phyloP scores from a whole-genome alignment of 2,888 invertebrate species.

The Leucophenga maculata region DNA sequence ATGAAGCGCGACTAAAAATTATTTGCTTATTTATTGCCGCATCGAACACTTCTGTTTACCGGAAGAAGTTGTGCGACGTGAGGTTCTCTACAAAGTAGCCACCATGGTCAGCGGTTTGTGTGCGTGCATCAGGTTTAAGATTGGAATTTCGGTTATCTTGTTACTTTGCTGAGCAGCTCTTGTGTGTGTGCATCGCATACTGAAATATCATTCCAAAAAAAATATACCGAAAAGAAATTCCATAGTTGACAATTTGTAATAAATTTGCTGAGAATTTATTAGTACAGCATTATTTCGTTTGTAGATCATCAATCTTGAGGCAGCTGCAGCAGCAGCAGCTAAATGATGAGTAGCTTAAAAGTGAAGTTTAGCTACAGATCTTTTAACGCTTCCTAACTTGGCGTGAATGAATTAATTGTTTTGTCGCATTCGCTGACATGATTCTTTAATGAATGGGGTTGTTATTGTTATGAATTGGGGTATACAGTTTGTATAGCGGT shows the following conservation, averaged over 20 bases:
- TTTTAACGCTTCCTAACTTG: slow-evolving; percentile 33
- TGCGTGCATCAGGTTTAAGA: background rate
- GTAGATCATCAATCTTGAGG: slow-evolving; percentile 62
- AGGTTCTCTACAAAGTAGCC: background rate
- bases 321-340: slow-evolving; percentile 33
- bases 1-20: slow-evolving; percentile 38
- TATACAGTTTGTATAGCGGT: too few species aligned
- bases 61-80: slow-evolving; percentile 41
- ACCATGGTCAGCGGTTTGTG: background rate
- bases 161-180: slow-evolving; percentile 12
- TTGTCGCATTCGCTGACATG: slow-evolving; percentile 11
- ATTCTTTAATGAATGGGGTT: slow-evolving; percentile 4
- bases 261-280: slow-evolving; percentile 69
- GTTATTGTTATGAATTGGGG: too few species aligned
- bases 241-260: slow-evolving; percentile 59
- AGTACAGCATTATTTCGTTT: slow-evolving; percentile 65
- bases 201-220: too few species aligned
- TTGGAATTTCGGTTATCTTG: slow-evolving; percentile 28
- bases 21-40: slow-evolving; percentile 57
- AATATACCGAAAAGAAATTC: slow-evolving; percentile 17
- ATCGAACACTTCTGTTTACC: slow-evolving; percentile 57
- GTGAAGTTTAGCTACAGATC: slow-evolving; percentile 35
- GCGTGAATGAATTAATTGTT: slow-evolving; percentile 25
- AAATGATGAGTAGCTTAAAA: slow-evolving; percentile 34
- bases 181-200: background rate